Evolutionary conservation across 2,888 invertebrate genomes (phyloP).

Genomic region (Pachycephus smyrnensis): DNA sequence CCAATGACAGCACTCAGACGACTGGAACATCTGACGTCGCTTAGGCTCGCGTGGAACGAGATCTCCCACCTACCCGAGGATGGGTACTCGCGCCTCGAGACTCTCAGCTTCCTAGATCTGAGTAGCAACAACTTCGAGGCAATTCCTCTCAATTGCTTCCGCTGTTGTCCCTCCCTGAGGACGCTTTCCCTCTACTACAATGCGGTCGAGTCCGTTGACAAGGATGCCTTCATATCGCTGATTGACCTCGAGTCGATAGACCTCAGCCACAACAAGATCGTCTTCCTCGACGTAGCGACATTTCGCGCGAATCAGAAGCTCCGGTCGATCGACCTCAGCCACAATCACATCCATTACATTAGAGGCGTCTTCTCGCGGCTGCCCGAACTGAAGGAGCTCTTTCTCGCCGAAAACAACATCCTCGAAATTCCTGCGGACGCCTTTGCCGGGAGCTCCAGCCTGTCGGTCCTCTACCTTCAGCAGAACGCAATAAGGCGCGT

Average conservation of each 20-base stretch:
- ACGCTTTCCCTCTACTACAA: conserved; percentile 88
- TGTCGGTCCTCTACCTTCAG: conserved; percentile 87
- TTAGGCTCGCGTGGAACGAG: conserved; percentile 74
- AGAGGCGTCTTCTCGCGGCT: conserved; percentile 85
- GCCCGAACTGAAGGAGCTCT: conserved; percentile 83
- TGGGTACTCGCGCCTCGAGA: conserved; percentile 78
- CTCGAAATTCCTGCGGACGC: conserved; percentile 84
- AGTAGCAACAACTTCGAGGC: conserved; percentile 87
- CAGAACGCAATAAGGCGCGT: conserved; percentile 86
- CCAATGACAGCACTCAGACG: conserved; percentile 85
- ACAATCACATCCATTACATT: conserved; percentile 90
- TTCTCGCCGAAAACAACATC: conserved; percentile 90
- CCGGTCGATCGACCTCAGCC: conserved; percentile 86
- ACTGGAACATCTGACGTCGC: conserved; percentile 77
- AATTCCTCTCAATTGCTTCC: conserved; percentile 82
- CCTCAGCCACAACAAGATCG: conserved; percentile 89
- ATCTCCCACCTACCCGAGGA: conserved; percentile 77
- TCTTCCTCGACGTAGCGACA: conserved; percentile 78
- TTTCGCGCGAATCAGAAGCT: conserved; percentile 83
- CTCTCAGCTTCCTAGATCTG: conserved; percentile 83
- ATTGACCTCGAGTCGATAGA: conserved; percentile 84
- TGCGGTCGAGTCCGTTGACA: conserved; percentile 81
- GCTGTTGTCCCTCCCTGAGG: conserved; percentile 82
- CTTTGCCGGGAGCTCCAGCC: conserved; percentile 80
- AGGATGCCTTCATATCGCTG: conserved; percentile 81